These are phyloP conservation scores for Temnothorax longispinosus DNA, from an alignment of 1,140 invertebrate genomes.

Conservation along the genomic window DNA sequence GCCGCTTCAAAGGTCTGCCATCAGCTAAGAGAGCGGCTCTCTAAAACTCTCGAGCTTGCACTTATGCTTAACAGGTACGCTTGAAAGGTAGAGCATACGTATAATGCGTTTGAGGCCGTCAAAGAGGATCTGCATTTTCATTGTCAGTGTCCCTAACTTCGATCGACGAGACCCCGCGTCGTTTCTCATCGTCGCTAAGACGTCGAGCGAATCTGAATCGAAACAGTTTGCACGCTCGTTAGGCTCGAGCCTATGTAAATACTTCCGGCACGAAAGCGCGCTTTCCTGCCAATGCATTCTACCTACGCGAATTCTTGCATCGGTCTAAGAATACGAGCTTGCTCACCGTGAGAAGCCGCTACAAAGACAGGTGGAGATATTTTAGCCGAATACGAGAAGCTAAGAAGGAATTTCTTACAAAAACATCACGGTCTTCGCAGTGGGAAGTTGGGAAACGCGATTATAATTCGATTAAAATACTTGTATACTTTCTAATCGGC, in stretches of 20 bases:
- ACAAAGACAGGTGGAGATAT: not conserved
- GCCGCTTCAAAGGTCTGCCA: not conserved
- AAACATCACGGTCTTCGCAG: not conserved
- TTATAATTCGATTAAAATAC: not conserved
- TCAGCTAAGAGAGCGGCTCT: not conserved
- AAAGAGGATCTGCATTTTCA: constrained; percentile 31
- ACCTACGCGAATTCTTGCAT: constrained; percentile 36
- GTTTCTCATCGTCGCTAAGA: constrained; percentile 11
- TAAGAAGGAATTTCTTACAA: not conserved
- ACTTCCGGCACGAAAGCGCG: constrained; percentile 69
- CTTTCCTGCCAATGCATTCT: constrained; percentile 37
- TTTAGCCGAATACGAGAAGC: not conserved
- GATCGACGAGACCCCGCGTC: not conserved
- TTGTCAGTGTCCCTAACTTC: constrained; percentile 6
- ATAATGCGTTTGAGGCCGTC: constrained; percentile 18
- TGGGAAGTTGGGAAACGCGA: not conserved
- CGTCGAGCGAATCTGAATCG: constrained; percentile 16
- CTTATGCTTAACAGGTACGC: not conserved
- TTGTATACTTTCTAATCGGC: not conserved
- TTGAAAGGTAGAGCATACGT: not conserved
- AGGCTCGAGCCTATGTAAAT: constrained; percentile 61
- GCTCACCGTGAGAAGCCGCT: constrained; percentile 25
- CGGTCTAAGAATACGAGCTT: constrained; percentile 1
- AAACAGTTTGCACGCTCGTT: constrained; percentile 68
- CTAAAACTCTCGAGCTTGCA: constrained; percentile 25